Conservation (phyloP, 2,797 vertebrate species). For the Benthosema pterotum region DNA sequence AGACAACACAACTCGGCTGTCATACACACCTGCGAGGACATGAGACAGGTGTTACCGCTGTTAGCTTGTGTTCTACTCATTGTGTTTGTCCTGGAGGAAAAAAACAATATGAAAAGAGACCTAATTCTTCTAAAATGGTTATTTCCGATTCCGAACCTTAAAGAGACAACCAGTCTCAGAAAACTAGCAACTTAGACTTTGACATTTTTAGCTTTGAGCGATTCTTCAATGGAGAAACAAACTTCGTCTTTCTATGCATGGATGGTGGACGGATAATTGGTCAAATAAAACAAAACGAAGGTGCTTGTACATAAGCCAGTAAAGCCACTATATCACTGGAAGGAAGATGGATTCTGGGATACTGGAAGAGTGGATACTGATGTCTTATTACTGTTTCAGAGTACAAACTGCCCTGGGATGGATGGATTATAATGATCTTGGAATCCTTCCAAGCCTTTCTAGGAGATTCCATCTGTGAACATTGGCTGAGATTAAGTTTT, state of each 20-base stretch:
- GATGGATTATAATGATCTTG: conserved; percentile 50
- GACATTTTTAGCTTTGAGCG: neutral
- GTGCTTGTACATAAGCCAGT: neutral
- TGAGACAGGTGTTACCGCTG: neutral
- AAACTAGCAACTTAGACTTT: neutral
- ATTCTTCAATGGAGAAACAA: conserved; percentile 13
- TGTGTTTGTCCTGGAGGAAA: neutral
- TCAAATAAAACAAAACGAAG: no score
- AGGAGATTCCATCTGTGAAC: conserved; percentile 43
- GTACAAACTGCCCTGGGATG: conserved; percentile 39
- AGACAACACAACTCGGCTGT: neutral
- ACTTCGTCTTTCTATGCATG: neutral
- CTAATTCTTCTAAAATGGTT: neutral
- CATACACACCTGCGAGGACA: conserved; percentile 5
- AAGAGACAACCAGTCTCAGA: neutral
- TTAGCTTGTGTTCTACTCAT: neutral
- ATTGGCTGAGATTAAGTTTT: conserved; percentile 56
- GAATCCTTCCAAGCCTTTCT: conserved; percentile 17
- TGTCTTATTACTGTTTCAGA: conserved; percentile 21
- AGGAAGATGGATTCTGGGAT: conserved; percentile 35
- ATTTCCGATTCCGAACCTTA: neutral
- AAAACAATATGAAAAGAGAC: conserved; percentile 14
- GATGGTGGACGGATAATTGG: neutral
- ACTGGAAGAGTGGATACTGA: conserved; percentile 12
- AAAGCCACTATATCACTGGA: neutral